phyloP scores from a whole-genome alignment of 2,797 vertebrate genomes.

The Enoplosus armatus region DNA sequence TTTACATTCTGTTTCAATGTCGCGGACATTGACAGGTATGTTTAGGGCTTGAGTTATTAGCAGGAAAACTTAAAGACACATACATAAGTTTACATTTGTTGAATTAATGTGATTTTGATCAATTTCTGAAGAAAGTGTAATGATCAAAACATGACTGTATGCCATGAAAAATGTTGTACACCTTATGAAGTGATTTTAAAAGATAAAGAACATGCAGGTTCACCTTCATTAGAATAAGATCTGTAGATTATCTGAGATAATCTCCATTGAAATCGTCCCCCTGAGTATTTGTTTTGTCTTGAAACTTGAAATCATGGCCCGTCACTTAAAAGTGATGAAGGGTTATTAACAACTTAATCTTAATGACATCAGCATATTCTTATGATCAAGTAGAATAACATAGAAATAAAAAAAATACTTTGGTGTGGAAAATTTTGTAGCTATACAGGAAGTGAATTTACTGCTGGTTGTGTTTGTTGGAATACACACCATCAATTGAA shows the following conservation, averaged over 20 bases:
- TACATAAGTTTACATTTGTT: neutral
- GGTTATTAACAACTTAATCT: neutral
- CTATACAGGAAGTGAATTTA: neutral
- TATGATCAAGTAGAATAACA: neutral
- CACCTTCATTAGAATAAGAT: neutral
- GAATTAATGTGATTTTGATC: neutral
- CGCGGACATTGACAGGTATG: conserved; percentile 89
- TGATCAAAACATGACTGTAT: neutral
- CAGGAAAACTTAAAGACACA: neutral
- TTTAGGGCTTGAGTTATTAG: neutral
- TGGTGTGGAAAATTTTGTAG: neutral
- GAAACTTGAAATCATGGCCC: neutral
- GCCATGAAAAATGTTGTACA: neutral
- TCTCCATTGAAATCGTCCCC: neutral
- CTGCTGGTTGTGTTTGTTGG: conserved; percentile 1
- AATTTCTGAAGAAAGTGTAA: neutral
- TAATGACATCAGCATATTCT: neutral
- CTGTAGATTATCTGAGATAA: neutral
- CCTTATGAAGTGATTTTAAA: neutral
- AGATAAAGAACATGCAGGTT: neutral
- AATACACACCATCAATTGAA: neutral
- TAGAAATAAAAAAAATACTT: neutral
- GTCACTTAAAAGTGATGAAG: neutral
- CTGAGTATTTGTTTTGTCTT: neutral
- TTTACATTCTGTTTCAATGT: conserved; percentile 89